These are phyloP conservation scores for Cheumatopsyche charites DNA, from an alignment of 1,140 invertebrate genomes.

Conservation along the genomic window DNA sequence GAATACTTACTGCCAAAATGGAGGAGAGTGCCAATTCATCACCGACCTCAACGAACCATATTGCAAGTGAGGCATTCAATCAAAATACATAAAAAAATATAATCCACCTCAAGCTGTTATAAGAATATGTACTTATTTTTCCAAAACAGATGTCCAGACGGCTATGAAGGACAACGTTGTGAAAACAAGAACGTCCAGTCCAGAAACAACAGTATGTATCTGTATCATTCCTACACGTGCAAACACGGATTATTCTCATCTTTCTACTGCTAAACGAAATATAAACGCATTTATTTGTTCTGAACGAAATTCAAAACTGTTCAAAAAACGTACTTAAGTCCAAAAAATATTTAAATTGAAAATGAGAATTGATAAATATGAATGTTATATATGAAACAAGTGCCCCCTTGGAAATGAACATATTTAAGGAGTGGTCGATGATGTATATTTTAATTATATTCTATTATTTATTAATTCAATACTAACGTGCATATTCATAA, in stretches of 20 bases:
- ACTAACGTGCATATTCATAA: not conserved
- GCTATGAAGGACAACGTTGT: slow-evolving; percentile 81
- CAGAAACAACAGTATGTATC: slow-evolving; percentile 63
- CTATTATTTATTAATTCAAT: not conserved
- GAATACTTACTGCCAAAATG: slow-evolving; percentile 73
- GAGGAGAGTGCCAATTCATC: slow-evolving; percentile 81
- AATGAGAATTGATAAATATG: not conserved
- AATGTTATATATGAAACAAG: not conserved
- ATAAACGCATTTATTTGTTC: not conserved
- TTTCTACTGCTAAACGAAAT: slow-evolving; percentile 58
- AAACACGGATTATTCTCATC: slow-evolving; percentile 61
- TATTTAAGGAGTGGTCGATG: slow-evolving; percentile 1
- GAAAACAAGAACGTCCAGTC: slow-evolving; percentile 77
- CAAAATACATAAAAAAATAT: not conserved
- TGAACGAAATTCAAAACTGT: slow-evolving; percentile 2
- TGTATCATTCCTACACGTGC: slow-evolving; percentile 63
- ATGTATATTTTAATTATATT: slow-evolving; percentile 20
- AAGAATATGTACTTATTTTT: slow-evolving; percentile 47
- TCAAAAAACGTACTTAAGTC: slow-evolving; percentile 9
- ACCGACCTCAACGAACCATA: slow-evolving; percentile 76
- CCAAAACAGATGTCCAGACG: slow-evolving; percentile 83
- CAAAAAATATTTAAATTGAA: not conserved
- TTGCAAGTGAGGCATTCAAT: slow-evolving; percentile 73
- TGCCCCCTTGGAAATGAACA: not conserved
- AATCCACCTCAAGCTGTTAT: not conserved